Percentiles rank a stretch among this genome's conserved stretches.
phyloP scores from a whole-genome alignment of 2,113 vertebrate species.

The Danionella cerebrum region DNA sequence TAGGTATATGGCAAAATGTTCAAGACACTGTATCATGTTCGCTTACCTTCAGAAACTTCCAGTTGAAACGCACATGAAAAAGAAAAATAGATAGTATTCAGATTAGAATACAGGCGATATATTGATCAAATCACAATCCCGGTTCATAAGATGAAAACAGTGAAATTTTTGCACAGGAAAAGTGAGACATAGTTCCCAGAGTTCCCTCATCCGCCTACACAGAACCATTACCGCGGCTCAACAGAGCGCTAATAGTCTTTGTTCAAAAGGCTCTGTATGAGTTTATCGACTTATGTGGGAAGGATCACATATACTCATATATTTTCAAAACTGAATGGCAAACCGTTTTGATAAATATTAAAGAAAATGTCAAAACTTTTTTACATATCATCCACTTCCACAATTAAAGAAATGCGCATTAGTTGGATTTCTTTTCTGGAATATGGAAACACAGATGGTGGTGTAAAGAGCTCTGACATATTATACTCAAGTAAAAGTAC shows the following conservation, averaged over 20 bases:
- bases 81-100: background rate
- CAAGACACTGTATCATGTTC: background rate
- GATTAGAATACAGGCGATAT: too few species aligned
- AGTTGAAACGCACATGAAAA: slow-evolving; percentile 16
- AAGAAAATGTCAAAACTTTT: too few species aligned
- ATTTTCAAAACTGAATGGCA: too few species aligned
- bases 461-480: too few species aligned
- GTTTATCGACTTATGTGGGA: background rate
- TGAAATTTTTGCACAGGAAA: background rate
- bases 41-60: slow-evolving; percentile 81
- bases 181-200: background rate
- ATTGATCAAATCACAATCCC: background rate
- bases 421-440: too few species aligned
- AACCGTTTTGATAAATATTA: too few species aligned
- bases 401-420: too few species aligned
- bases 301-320: background rate
- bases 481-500: too few species aligned
- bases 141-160: background rate
- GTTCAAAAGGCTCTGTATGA: slow-evolving; percentile 8
- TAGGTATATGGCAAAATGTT: background rate
- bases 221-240: slow-evolving; percentile 5
- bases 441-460: too few species aligned
- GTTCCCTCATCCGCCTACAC: slow-evolving; percentile 17
- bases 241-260: slow-evolving; percentile 3
- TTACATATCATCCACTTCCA: too few species aligned